Evolutionary conservation across 2,113 vertebrate genomes (phyloP).

Genomic region (Dipodomys spectabilis): DNA sequence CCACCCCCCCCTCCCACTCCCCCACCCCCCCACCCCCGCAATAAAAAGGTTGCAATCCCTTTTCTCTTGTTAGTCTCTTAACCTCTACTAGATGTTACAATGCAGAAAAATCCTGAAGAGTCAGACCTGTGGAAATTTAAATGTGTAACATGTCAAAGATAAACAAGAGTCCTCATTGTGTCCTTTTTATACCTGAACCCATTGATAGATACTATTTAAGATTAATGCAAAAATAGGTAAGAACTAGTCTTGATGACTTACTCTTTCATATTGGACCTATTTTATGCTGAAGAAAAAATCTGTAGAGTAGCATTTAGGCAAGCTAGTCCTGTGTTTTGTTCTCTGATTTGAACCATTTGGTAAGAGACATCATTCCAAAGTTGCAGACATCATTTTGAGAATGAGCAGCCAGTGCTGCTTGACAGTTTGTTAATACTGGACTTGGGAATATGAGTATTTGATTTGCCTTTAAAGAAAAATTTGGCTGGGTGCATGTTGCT

Average conservation of each 20-base stretch:
- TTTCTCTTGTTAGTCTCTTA: neutral
- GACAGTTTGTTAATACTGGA: neutral
- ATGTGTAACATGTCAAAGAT: neutral
- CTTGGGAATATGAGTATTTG: neutral
- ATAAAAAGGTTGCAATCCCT: neutral
- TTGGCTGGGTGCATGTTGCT: neutral
- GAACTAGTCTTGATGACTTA: neutral
- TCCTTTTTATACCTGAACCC: neutral
- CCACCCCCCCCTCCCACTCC: too few relatives aligned
- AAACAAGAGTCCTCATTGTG: neutral
- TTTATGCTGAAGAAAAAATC: neutral
- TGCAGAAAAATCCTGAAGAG: neutral
- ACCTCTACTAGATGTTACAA: neutral
- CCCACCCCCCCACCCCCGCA: too few relatives aligned
- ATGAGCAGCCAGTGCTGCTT: neutral
- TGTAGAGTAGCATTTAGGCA: neutral
- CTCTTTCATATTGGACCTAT: neutral
- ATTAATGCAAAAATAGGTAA: neutral
- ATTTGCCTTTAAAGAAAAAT: constrained; percentile 25
- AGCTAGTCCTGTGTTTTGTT: neutral
- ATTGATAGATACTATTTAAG: neutral
- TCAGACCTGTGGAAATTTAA: neutral
- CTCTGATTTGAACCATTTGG: neutral
- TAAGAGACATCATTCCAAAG: neutral
- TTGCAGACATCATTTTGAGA: neutral